These are phyloP conservation scores for Nomada ruficornis DNA, from an alignment of 2,888 invertebrate genomes.

Conservation along the genomic window DNA sequence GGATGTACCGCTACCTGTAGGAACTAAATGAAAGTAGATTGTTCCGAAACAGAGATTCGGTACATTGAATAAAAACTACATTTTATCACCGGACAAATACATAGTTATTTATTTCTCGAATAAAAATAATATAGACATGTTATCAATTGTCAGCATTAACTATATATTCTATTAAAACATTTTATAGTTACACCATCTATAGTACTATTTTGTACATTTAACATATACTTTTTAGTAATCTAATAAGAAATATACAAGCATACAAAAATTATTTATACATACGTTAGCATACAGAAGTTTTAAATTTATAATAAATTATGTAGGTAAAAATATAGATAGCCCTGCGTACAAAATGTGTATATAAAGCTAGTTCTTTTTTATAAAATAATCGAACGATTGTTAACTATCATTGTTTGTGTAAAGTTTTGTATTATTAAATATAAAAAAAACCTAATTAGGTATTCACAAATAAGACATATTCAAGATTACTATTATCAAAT, in stretches of 20 bases:
- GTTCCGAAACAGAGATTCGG: background rate
- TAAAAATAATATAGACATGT: constrained; percentile 1
- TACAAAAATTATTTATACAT: constrained; percentile 14
- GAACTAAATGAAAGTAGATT: background rate
- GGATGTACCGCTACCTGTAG: background rate
- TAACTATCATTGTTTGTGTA: background rate
- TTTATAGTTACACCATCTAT: background rate
- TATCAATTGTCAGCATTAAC: background rate
- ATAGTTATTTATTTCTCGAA: constrained; percentile 3
- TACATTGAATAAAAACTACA: background rate
- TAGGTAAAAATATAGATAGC: background rate
- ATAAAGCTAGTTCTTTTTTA: constrained; percentile 14
- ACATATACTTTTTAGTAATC: background rate
- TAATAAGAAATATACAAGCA: constrained; percentile 13
- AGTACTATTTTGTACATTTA: constrained; percentile 14
- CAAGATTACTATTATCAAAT: constrained; percentile 3
- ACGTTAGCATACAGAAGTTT: constrained; percentile 6
- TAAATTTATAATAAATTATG: constrained; percentile 41
- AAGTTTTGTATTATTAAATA: constrained; percentile 1
- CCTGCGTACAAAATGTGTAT: background rate
- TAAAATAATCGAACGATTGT: background rate
- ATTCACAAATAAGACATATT: background rate
- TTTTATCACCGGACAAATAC: constrained; percentile 10
- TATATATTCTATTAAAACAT: constrained; percentile 9
- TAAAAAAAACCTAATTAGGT: constrained; percentile 1